Evolutionary conservation across 2,113 vertebrate species (phyloP).

Genomic region (Montifringilla adamsi): DNA sequence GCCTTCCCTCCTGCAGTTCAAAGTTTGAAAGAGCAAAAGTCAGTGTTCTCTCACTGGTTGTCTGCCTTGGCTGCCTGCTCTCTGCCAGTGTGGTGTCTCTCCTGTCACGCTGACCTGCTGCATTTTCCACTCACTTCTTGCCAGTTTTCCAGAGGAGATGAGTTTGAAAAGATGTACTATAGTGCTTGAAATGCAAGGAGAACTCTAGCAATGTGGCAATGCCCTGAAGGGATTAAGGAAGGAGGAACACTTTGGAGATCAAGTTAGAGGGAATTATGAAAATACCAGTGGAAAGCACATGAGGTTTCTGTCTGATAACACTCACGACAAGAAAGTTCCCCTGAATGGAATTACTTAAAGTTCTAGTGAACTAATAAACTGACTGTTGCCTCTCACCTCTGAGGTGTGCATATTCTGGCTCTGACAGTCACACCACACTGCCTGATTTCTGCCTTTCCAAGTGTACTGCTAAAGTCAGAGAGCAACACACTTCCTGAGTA

Average conservation of each 20-base stretch:
- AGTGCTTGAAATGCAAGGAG: neutral
- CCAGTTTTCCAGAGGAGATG: neutral
- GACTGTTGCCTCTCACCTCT: neutral
- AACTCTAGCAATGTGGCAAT: neutral
- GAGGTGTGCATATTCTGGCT: neutral
- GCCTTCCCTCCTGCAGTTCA: conserved; percentile 31
- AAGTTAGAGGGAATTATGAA: neutral
- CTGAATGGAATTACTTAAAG: neutral
- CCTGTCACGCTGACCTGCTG: neutral
- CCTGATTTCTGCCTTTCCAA: neutral
- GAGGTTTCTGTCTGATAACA: neutral
- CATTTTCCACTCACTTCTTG: conserved; percentile 41
- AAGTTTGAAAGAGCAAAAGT: conserved; percentile 64
- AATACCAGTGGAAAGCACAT: neutral
- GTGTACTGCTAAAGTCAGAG: neutral
- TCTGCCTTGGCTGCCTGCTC: neutral
- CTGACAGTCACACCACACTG: neutral
- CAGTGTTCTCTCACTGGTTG: neutral
- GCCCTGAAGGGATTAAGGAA: neutral
- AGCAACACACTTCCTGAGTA: neutral
- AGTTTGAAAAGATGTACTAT: neutral
- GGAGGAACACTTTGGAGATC: neutral
- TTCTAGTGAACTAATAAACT: neutral
- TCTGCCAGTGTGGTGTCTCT: neutral
- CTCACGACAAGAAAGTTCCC: neutral